Conservation (phyloP, 1,140 invertebrate species). For the Plutomurus gul region DNA sequence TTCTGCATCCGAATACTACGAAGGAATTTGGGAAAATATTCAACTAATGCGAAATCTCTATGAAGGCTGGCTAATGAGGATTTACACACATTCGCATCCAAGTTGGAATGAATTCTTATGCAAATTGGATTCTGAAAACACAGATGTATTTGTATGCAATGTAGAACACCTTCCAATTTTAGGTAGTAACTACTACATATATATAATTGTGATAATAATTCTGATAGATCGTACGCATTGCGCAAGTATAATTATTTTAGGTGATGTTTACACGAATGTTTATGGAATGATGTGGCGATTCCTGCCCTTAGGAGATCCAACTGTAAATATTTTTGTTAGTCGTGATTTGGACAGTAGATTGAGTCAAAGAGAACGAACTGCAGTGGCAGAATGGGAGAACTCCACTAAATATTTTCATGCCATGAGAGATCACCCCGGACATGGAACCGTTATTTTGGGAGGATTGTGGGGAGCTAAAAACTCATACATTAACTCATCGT, state of each 20-base stretch:
- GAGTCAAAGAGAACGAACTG: conserved; percentile 47
- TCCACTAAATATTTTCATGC: conserved; percentile 52
- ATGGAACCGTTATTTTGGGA: neutral
- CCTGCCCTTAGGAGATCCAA: conserved; percentile 45
- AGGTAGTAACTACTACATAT: neutral
- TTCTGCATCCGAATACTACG: neutral
- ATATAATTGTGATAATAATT: too few species aligned
- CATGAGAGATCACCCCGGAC: conserved; percentile 54
- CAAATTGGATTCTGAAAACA: neutral
- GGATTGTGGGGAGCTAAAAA: conserved; percentile 48
- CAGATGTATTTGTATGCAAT: neutral
- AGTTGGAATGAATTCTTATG: neutral
- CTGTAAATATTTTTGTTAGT: conserved; percentile 43
- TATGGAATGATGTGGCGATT: conserved; percentile 48
- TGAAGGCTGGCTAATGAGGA: neutral
- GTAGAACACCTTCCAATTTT: neutral
- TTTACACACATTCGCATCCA: neutral
- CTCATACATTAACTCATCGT: neutral
- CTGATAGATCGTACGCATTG: neutral
- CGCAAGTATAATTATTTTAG: neutral
- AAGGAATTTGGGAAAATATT: neutral
- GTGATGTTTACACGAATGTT: neutral
- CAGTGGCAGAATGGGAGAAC: conserved; percentile 54
- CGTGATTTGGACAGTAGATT: conserved; percentile 51
- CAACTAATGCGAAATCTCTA: neutral